phyloP scores from a whole-genome alignment of 2,113 vertebrate genomes.

The Sylvietta virens region DNA sequence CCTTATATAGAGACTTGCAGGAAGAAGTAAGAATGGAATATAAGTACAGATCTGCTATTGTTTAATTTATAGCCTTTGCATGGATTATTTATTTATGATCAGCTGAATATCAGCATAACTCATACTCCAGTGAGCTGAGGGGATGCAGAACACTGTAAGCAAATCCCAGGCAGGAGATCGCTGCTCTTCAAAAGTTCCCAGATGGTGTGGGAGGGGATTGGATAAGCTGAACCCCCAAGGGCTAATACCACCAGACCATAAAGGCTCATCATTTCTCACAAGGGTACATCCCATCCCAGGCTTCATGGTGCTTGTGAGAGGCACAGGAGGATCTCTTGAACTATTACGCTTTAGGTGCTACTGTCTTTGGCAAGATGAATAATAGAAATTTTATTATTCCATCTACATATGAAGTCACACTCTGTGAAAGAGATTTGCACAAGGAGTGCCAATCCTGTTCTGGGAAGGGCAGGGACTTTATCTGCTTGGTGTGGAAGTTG shows the following conservation, averaged over 20 bases:
- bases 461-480: not conserved
- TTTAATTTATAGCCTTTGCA: not conserved
- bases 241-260: not conserved
- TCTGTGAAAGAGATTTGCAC: not conserved
- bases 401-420: not conserved
- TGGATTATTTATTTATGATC: not conserved
- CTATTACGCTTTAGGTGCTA: not conserved
- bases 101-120: not conserved
- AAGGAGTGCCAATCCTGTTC: not conserved
- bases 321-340: not conserved
- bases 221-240: not conserved
- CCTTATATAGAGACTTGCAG: not conserved
- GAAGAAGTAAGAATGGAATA: not conserved
- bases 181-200: not conserved
- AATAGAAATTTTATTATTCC: not conserved
- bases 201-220: not conserved
- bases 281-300: not conserved
- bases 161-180: not conserved
- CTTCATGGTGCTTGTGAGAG: not conserved
- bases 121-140: not conserved
- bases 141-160: not conserved
- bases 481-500: not conserved
- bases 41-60: not conserved
- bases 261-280: not conserved
- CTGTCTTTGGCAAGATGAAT: not conserved